Conservation (phyloP, 2,888 invertebrate genomes). For the Apamea anceps region DNA sequence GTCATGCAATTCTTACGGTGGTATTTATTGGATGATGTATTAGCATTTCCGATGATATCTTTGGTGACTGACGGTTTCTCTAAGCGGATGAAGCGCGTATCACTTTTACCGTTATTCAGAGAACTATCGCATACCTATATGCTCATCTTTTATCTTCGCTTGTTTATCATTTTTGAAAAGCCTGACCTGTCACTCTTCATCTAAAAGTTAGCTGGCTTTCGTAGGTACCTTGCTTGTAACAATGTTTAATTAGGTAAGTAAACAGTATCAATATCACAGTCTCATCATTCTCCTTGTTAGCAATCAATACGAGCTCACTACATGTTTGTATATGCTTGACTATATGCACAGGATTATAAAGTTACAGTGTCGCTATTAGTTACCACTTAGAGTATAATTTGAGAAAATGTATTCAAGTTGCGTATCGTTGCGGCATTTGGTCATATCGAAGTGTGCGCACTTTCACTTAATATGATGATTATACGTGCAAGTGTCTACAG, state of each 20-base stretch:
- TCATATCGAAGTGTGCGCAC: slow-evolving; percentile 70
- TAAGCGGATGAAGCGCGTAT: slow-evolving; percentile 1
- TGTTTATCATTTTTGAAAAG: neutral
- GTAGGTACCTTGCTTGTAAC: neutral
- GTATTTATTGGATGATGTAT: slow-evolving; percentile 53
- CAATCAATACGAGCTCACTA: neutral
- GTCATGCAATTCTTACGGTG: slow-evolving; percentile 68
- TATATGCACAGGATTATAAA: slow-evolving; percentile 22
- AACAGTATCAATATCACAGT: neutral
- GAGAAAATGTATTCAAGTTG: slow-evolving; percentile 68
- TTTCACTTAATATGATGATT: slow-evolving; percentile 73
- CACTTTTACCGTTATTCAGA: neutral
- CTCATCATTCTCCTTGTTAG: neutral
- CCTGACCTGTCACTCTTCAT: neutral
- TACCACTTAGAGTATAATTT: slow-evolving; percentile 47
- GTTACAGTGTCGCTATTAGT: slow-evolving; percentile 28
- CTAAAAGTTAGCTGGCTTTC: neutral
- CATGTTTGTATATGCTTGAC: neutral
- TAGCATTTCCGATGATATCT: slow-evolving; percentile 57
- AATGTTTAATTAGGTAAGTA: neutral
- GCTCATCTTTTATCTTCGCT: neutral
- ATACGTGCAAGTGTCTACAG: slow-evolving; percentile 57
- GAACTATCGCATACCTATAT: neutral
- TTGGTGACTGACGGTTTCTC: slow-evolving; percentile 22
- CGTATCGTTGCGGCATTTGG: slow-evolving; percentile 73